These are phyloP conservation scores for Melipona bicolor DNA, from an alignment of 2,888 invertebrate genomes.

Conservation along the genomic window DNA sequence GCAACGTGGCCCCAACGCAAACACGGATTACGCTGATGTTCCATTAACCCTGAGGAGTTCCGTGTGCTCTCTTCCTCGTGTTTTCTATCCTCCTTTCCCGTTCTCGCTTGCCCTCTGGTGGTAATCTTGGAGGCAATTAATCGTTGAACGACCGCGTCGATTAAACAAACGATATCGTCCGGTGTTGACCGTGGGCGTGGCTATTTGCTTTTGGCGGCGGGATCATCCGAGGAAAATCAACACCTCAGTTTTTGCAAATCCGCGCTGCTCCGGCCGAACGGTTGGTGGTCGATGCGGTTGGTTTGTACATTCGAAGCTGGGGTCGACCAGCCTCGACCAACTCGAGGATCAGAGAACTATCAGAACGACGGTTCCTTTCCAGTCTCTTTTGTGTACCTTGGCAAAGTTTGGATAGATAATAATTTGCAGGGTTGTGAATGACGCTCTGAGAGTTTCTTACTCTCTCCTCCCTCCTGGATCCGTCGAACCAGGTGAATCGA, in stretches of 20 bases:
- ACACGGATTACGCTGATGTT: slow-evolving; percentile 56
- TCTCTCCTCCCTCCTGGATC: neutral
- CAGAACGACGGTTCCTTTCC: neutral
- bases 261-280: neutral
- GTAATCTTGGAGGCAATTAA: slow-evolving; percentile 55
- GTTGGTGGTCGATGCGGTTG: too few relatives aligned
- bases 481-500: neutral
- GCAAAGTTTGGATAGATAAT: neutral
- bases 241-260: slow-evolving; percentile 32
- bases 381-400: neutral
- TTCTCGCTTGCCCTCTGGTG: neutral
- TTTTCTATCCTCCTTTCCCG: neutral
- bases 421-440: neutral
- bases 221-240: slow-evolving; percentile 23
- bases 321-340: too few relatives aligned
- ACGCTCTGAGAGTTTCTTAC: neutral
- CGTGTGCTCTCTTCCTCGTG: neutral
- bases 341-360: too few relatives aligned
- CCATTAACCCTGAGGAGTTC: slow-evolving; percentile 57
- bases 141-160: slow-evolving; percentile 54
- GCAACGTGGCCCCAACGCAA: slow-evolving; percentile 45
- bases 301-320: neutral
- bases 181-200: slow-evolving; percentile 36
- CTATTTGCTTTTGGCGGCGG: slow-evolving; percentile 35
- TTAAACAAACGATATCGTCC: slow-evolving; percentile 49